These are phyloP conservation scores for Lanius collurio DNA, from an alignment of 2,113 vertebrate species.

Conservation along the genomic window DNA sequence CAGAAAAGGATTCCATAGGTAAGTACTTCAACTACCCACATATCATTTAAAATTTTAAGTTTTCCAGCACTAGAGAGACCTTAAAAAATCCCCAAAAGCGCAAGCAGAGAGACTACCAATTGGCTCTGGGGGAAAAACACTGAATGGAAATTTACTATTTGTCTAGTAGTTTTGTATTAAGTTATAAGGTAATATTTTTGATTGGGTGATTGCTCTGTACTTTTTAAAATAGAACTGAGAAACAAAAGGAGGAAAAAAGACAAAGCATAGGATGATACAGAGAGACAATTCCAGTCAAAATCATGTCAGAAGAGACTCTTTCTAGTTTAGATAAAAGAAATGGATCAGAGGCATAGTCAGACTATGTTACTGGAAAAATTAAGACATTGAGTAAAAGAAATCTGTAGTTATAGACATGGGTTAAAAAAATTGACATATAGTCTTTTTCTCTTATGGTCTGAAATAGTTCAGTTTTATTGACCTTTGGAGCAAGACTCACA, in stretches of 20 bases:
- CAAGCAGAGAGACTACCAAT: background rate
- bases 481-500: background rate
- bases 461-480: background rate
- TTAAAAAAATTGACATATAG: background rate
- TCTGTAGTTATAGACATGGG: background rate
- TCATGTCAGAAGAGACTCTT: background rate
- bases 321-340: background rate
- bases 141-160: background rate
- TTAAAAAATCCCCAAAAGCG: background rate
- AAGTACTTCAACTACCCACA: slow-evolving; percentile 14
- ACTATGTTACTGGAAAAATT: background rate
- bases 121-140: background rate
- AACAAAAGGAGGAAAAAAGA: background rate
- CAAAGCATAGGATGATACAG: background rate
- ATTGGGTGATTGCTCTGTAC: background rate
- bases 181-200: background rate
- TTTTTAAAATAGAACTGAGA: background rate
- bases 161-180: background rate
- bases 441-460: background rate
- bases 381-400: background rate
- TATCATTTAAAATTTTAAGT: background rate
- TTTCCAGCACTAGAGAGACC: background rate
- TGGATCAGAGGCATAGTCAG: background rate
- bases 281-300: background rate
- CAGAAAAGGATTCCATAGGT: slow-evolving; percentile 53